Base-by-base conservation (phyloP, 2,888 invertebrate species). In the Orchesellides sinensis region DNA sequence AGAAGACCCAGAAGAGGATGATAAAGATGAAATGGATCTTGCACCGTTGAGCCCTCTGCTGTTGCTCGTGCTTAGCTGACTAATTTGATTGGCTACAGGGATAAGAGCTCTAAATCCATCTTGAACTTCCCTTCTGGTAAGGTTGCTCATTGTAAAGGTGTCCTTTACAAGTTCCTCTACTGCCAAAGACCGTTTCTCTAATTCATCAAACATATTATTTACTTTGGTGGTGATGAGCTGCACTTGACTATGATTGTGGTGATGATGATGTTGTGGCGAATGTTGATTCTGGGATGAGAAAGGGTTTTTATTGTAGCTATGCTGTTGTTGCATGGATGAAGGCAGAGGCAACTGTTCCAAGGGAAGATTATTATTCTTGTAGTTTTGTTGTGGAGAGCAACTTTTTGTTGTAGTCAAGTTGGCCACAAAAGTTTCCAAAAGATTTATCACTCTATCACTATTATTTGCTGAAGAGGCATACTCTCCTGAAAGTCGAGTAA, bases 121-220 rank as follows among this genome's bases (percentile, higher is more conserved):
- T 14, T 80, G 80, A 23, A 80, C 56, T 47, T 80, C 80, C 21
- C 68, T 72, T 79, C 92, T 89, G 61, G 92, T 93, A 85, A 90
- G 91, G 89, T 92, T 93, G 75, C 91, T 91, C 82, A 92, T 90
- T 0, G 91, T 90, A 82, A 92, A 89, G 0, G 92, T 91, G 89
- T 92, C 92, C 69, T 92, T 90, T 89, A 92, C 90, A 84, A 92
- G 89, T 0, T 90, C 89, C 83, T 90, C 90, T 14, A 90, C 74
- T 3, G 86, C 89, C 68, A 92, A 89, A 0, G 92, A 91, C 12
- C 92, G 91, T 72, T 92, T 92, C 92, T 93, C 92, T 72, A 93
- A 91, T 87, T 93, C 93, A 47, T 92, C 91, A 89, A 93, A 93
- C 88, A 93, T 92, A 84, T 93, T 93, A 87, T 92, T 92, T 47